Percentiles rank a stretch among this genome's conserved stretches.
Conservation (phyloP, 1,140 invertebrate genomes). For the Chymomyza costata region DNA sequence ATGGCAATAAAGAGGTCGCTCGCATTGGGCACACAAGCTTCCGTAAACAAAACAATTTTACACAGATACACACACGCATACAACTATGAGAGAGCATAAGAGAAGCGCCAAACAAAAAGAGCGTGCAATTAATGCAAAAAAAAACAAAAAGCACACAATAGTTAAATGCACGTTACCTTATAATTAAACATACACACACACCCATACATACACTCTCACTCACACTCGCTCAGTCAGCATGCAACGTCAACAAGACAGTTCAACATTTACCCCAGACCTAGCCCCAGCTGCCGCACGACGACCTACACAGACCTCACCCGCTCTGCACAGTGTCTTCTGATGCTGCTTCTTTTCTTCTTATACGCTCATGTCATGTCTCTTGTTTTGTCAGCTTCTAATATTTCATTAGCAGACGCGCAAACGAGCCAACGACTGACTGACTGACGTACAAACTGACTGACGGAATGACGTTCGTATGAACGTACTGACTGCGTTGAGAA, state of each 20-base stretch:
- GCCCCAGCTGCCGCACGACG: neutral
- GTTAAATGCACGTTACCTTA: conserved; percentile 51
- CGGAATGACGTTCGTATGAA: no score
- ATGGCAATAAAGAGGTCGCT: conserved; percentile 61
- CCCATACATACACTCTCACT: neutral
- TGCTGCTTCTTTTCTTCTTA: no score
- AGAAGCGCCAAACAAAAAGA: conserved; percentile 22
- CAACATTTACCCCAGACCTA: neutral
- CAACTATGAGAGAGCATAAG: conserved; percentile 7
- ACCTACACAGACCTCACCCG: neutral
- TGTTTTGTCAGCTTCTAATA: conserved; percentile 62
- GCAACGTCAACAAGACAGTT: no score
- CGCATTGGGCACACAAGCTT: conserved; percentile 48
- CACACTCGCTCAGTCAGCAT: neutral
- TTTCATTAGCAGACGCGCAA: conserved; percentile 43
- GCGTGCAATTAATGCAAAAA: conserved; percentile 27
- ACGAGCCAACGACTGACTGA: no score
- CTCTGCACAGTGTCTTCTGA: no score
- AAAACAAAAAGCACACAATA: conserved; percentile 13
- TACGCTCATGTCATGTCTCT: conserved; percentile 52
- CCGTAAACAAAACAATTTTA: conserved; percentile 62
- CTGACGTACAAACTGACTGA: no score
- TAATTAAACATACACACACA: conserved; percentile 51
- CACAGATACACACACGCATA: neutral
- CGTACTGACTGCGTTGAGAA: no score